Base-by-base conservation (phyloP, 1,140 invertebrate genomes). In the Idris sp. region DNA sequence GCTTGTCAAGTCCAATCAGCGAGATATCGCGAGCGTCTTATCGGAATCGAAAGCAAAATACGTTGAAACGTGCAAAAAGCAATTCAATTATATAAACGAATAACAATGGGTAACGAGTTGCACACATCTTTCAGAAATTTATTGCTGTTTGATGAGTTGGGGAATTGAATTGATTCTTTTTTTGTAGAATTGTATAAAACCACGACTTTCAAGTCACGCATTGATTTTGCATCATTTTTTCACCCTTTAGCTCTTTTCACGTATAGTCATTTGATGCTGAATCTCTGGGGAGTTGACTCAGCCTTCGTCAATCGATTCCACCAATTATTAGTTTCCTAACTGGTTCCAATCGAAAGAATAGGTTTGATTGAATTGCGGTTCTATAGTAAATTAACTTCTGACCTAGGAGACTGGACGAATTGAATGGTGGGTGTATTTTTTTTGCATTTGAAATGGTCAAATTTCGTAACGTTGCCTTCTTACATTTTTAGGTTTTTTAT, bases 321-420 rank as follows among this genome's bases (percentile, higher is more conserved):
- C 79, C 80, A 82, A 82, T 82, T 80, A 82, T 80, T 82, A 82
- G 79, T 80, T 82, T 78, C 78, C 78, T 77, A 79, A 81, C 78
- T 74, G 76, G 74, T 80, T 77, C 61, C 68, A 73, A 80, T 79
- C 78, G 80, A 74, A 81, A 80, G 80, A 81, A 81, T 80, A 80
- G 80, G 74, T 80, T 79, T 78, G 77, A 80, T 80, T 78, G 79
- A 80, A 82, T 82, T 80, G 75, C 68, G 68, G 79, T 77, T 79
- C 74, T 76, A 73, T 76, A 76, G 78, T 59, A 81, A 81, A 81
- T 81, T 80, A 81, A 79, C 69, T 62, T 74, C 54, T 49, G 62
- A 58, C 44, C 58, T 35, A 44, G 18, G 30, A 43, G 53, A 64
- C 26, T 53, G 61, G 36, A 35, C 51, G 40, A 69, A 67, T 68